Percentiles rank a stretch among this genome's conserved stretches.
These are phyloP conservation scores for Procambarus clarkii DNA, from an alignment of 1,140 invertebrate genomes.

Conservation along the genomic window DNA sequence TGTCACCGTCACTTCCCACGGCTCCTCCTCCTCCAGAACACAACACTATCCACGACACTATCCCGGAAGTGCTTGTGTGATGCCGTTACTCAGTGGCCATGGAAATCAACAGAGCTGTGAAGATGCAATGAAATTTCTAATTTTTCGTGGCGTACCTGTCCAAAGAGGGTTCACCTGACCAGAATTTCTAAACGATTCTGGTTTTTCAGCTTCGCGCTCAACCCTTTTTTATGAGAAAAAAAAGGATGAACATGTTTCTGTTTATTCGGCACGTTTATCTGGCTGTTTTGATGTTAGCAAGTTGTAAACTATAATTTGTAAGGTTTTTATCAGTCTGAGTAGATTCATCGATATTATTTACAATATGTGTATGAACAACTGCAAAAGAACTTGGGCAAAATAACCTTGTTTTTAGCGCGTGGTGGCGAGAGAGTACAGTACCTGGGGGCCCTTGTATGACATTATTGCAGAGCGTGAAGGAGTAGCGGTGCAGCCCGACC, in stretches of 20 bases:
- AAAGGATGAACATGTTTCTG: not conserved
- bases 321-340: too few relatives aligned
- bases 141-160: conserved; percentile 23
- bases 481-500: not conserved
- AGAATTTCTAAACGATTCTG: conserved; percentile 17
- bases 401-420: too few relatives aligned
- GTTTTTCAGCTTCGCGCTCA: not conserved
- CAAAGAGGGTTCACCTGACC: not conserved
- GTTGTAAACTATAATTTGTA: too few relatives aligned
- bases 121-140: conserved; percentile 26
- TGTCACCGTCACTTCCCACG: too few relatives aligned
- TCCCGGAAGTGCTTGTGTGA: not conserved
- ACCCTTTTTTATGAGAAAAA: not conserved
- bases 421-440: too few relatives aligned
- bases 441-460: not conserved
- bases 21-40: too few relatives aligned
- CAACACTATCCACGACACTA: too few relatives aligned
- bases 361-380: too few relatives aligned
- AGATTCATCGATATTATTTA: too few relatives aligned
- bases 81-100: conserved; percentile 17
- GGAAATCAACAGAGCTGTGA: not conserved
- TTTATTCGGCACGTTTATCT: not conserved
- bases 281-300: too few relatives aligned
- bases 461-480: conserved; percentile 2
- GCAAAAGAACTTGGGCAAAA: too few relatives aligned